phyloP scores from a whole-genome alignment of 2,113 vertebrate species.

The Nansenia antarctica region DNA sequence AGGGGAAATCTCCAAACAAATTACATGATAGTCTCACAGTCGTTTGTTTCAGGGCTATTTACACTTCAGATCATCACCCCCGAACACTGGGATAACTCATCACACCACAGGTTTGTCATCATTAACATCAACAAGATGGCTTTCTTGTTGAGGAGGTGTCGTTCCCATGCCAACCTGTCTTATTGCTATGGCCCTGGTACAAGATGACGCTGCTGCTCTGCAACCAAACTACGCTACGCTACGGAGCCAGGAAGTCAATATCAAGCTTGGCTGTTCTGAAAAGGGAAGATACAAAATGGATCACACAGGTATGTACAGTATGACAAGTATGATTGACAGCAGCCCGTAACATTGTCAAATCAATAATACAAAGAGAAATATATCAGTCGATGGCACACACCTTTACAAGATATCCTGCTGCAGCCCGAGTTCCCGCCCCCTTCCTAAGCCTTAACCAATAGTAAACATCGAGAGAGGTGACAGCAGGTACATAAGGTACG shows the following conservation, averaged over 20 bases:
- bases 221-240: constrained; percentile 30
- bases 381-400: constrained; percentile 42
- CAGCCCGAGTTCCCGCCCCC: constrained; percentile 16
- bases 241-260: constrained; percentile 40
- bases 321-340: constrained; percentile 54
- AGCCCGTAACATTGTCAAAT: constrained; percentile 27
- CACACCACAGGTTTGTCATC: background rate
- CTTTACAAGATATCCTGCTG: constrained; percentile 26
- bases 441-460: constrained; percentile 13
- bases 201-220: constrained; percentile 3
- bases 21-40: constrained; percentile 74
- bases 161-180: background rate
- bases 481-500: constrained; percentile 52
- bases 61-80: constrained; percentile 49
- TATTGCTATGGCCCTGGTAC: background rate
- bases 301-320: constrained; percentile 48
- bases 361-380: background rate
- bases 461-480: constrained; percentile 50
- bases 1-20: constrained; percentile 50
- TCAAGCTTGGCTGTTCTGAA: constrained; percentile 37
- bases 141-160: background rate
- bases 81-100: background rate
- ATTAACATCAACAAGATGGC: background rate
- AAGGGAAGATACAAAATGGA: constrained; percentile 38
- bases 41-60: constrained; percentile 65